A percentile compares a stretch with the other conserved stretches of the same genome.
These are phyloP conservation scores for Himalopsyche japonica DNA, from an alignment of 2,888 invertebrate genomes.

Conservation along the genomic window DNA sequence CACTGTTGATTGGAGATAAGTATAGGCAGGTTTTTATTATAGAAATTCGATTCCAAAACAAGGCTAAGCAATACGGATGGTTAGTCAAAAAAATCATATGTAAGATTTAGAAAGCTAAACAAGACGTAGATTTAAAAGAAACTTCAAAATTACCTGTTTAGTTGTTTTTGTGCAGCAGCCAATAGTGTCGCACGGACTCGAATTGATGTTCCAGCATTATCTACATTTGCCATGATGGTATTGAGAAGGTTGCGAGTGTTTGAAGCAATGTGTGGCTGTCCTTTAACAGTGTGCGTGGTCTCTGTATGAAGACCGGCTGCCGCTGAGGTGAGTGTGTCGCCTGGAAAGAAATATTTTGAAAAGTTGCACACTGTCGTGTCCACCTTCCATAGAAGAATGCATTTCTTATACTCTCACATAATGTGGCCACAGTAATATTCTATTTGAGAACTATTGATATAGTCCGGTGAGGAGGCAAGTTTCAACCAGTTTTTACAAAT, in stretches of 20 bases:
- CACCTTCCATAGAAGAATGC: too few species aligned
- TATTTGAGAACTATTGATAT: too few species aligned
- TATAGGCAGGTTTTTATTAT: background rate
- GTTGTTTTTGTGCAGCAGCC: constrained; percentile 67
- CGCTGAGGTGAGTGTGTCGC: constrained; percentile 51
- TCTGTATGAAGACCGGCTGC: constrained; percentile 45
- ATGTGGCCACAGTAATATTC: too few species aligned
- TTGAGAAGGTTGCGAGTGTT: constrained; percentile 74
- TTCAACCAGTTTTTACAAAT: too few species aligned
- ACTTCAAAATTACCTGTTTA: constrained; percentile 57
- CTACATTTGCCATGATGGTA: constrained; percentile 72
- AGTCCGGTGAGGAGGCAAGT: too few species aligned
- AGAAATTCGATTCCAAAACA: background rate
- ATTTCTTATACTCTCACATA: too few species aligned
- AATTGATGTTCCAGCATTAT: constrained; percentile 67
- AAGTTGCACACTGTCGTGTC: background rate
- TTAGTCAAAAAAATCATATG: background rate
- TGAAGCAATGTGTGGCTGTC: constrained; percentile 59
- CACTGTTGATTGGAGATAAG: too few species aligned
- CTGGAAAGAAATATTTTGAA: constrained; percentile 44
- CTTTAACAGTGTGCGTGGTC: constrained; percentile 41
- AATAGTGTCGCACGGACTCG: constrained; percentile 62
- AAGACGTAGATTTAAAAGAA: background rate
- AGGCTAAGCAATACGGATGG: background rate
- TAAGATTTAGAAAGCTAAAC: background rate